Percentiles rank a stretch among this genome's conserved stretches.
Evolutionary conservation across 2,888 invertebrate species (phyloP).

Genomic region (Tipula unca): DNA sequence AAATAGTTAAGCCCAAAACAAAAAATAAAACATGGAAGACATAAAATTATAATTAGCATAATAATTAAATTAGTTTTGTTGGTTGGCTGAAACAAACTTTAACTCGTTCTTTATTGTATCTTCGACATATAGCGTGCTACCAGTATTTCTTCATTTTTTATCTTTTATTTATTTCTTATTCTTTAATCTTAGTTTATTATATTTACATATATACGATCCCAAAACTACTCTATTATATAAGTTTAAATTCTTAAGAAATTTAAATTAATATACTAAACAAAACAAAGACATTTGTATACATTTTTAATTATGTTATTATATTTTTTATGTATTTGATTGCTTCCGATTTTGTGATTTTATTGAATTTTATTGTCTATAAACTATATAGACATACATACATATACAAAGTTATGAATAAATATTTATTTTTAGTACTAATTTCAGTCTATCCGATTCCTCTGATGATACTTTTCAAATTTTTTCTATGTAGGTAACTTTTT

Average conservation of each 20-base stretch:
- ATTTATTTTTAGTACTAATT: no score
- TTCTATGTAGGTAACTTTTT: no score
- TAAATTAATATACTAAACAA: neutral
- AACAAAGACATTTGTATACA: neutral
- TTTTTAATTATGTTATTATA: neutral
- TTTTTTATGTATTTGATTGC: neutral
- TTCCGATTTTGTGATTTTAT: neutral
- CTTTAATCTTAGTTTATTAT: neutral
- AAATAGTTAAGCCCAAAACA: neutral
- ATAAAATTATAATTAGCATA: constrained; percentile 15
- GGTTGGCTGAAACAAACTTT: neutral
- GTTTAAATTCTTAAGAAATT: neutral
- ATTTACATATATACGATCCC: neutral
- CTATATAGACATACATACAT: no score
- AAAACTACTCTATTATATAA: neutral
- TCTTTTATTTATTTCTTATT: neutral
- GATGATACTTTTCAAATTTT: no score
- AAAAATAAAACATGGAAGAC: neutral
- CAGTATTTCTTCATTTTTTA: neutral
- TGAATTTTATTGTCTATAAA: neutral
- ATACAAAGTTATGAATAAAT: no score
- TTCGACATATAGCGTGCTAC: neutral
- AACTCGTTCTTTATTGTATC: neutral
- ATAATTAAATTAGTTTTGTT: constrained; percentile 15
- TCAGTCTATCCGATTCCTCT: no score